Conservation (phyloP, 2,113 vertebrate species). For the Pachycephala philippinensis region DNA sequence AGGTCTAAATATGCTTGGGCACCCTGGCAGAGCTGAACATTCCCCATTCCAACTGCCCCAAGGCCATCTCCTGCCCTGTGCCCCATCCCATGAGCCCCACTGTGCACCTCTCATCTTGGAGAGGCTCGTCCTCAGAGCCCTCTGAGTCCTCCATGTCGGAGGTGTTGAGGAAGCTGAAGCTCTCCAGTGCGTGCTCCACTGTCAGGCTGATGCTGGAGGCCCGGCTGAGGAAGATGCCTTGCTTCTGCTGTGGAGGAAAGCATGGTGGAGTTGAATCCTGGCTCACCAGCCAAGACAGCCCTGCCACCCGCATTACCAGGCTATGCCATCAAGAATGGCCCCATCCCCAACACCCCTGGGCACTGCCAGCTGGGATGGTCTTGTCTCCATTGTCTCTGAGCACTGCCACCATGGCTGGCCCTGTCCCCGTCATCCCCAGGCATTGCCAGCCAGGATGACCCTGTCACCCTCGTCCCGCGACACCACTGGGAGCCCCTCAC, state of each 20-base stretch:
- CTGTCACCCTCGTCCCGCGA: rapidly evolving
- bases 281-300: neutral
- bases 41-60: neutral
- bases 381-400: rapidly evolving
- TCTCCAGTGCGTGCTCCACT: constrained; percentile 89
- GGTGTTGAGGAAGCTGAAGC: constrained; percentile 93
- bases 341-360: rapidly evolving
- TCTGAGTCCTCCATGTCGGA: constrained; percentile 83
- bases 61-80: neutral
- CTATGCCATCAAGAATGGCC: neutral
- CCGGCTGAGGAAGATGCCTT: constrained; percentile 83
- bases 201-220: constrained; percentile 90
- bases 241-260: constrained; percentile 65
- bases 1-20: neutral
- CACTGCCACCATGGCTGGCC: neutral
- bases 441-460: neutral
- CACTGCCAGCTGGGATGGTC: neutral
- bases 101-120: constrained; percentile 43
- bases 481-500: constrained; percentile 67
- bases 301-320: neutral
- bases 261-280: neutral
- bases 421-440: neutral
- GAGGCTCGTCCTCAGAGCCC: constrained; percentile 60
- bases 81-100: neutral
- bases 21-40: neutral